Base-by-base conservation (phyloP, 2,888 invertebrate species). In the Parelbella ahira region DNA sequence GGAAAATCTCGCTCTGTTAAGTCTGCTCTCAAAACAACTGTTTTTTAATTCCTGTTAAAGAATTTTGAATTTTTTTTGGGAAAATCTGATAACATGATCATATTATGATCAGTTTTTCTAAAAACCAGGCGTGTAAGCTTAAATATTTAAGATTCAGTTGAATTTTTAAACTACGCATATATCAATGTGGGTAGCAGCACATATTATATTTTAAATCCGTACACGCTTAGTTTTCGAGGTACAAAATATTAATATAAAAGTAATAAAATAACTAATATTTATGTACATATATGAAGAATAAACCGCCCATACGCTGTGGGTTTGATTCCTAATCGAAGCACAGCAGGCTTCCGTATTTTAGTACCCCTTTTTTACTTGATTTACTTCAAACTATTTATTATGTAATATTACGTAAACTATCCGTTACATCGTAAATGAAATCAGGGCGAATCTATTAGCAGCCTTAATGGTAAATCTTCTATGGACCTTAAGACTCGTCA, bases 361-460 rank as follows among this genome's bases (percentile, higher is more conserved):
- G n/a, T 32, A 32, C 21, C 12, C 13, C 23, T 21, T 33, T 33
- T 21, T 21, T 12, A 34, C 33, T 6, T n/a, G 11, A 32, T 20
- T 23, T 13, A 11, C 24, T 21, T 23, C 10, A 5, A 36, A 36
- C 25, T 25, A 36, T 36, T 36, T n/a, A n/a, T n/a, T n/a, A n/a
- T n/a, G n/a, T n/a, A n/a, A n/a, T 15, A 15, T 15, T 15, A 37
- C 20, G 28, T 28, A 37, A 37, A 15, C 8, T 25, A 15, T 37
- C 20, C 37, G 37, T 28, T 28, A 37, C 28, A 37, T 37, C 37
- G 29, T 37, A 37, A 37, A 29, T 29, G 23, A 15, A 29, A 37
- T 29, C 20, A 29, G 37, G 21, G 28, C 37, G 23, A 37, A 21
- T 29, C 29, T 29, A 36, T 25, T 25, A 36, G 25, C 25, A 25